Evolutionary conservation across 23 tunicate genomes (phyloP).

Genomic region (Ciona savignyi): DNA sequence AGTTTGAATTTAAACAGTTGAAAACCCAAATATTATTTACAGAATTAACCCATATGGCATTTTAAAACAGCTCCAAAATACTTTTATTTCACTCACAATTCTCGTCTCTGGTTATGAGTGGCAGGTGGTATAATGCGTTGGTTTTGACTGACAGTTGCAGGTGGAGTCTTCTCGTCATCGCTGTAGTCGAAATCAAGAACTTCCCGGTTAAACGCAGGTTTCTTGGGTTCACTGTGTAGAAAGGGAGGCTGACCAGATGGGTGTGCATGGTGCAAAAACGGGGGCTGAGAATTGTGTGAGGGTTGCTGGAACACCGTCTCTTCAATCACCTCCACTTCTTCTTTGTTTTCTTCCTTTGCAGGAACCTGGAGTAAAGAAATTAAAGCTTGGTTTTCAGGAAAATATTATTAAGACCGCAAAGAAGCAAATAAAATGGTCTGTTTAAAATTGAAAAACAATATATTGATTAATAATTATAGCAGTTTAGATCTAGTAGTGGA

Average conservation of each 20-base stretch:
- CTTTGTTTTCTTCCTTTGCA: background rate
- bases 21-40: no score
- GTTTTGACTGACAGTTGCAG: background rate
- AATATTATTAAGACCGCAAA: background rate
- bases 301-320: slow-evolving; percentile 1
- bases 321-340: background rate
- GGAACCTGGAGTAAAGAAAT: background rate
- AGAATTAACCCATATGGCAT: no score
- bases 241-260: slow-evolving; percentile 2
- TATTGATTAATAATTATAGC: no score
- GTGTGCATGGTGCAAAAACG: background rate
- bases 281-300: background rate
- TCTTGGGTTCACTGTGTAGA: background rate
- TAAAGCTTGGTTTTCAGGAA: background rate
- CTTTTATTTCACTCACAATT: background rate
- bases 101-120: background rate
- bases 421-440: no score
- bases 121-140: background rate
- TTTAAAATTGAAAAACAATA: no score
- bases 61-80: background rate
- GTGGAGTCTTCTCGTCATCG: slow-evolving; percentile 76
- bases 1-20: no score
- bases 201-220: slow-evolving; percentile 68
- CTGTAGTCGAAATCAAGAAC: slow-evolving; percentile 85
- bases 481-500: no score